These are phyloP conservation scores for Zosterops hypoxanthus DNA, from an alignment of 2,113 vertebrate species.

Conservation along the genomic window DNA sequence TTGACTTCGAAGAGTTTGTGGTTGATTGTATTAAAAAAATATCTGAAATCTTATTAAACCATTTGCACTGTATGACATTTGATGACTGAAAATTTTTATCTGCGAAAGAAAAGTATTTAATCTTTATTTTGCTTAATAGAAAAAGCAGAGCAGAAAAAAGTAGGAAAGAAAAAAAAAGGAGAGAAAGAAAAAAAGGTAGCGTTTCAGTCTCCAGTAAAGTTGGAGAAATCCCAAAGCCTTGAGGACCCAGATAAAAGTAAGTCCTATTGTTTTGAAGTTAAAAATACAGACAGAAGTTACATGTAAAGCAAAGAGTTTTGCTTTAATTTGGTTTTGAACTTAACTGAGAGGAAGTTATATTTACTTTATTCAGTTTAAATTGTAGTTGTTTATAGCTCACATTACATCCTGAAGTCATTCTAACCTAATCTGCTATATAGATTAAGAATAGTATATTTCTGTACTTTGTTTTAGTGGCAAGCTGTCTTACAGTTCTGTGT, in stretches of 20 bases:
- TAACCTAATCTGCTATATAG: neutral
- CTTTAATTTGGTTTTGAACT: neutral
- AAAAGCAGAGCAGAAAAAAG: constrained; percentile 72
- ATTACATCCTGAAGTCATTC: neutral
- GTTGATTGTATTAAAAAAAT: neutral
- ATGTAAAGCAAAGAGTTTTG: neutral
- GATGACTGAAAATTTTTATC: neutral
- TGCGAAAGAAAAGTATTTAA: neutral
- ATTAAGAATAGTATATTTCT: neutral
- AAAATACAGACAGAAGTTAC: neutral
- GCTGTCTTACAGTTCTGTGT: neutral
- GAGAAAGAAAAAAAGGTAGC: constrained; percentile 73
- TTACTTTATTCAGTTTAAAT: neutral
- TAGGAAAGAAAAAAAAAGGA: constrained; percentile 73
- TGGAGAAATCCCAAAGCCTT: constrained; percentile 43
- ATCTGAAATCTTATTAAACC: neutral
- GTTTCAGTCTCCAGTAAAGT: constrained; percentile 27
- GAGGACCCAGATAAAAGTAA: constrained; percentile 72
- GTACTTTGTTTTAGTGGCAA: neutral
- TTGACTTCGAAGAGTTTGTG: neutral
- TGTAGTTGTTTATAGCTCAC: neutral
- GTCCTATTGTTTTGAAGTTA: constrained; percentile 9
- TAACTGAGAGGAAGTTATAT: neutral
- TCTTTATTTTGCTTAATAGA: constrained; percentile 61
- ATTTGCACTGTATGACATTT: neutral